Evolutionary conservation across 2,888 invertebrate species (phyloP).

Genomic region (Isotomurus palustris): DNA sequence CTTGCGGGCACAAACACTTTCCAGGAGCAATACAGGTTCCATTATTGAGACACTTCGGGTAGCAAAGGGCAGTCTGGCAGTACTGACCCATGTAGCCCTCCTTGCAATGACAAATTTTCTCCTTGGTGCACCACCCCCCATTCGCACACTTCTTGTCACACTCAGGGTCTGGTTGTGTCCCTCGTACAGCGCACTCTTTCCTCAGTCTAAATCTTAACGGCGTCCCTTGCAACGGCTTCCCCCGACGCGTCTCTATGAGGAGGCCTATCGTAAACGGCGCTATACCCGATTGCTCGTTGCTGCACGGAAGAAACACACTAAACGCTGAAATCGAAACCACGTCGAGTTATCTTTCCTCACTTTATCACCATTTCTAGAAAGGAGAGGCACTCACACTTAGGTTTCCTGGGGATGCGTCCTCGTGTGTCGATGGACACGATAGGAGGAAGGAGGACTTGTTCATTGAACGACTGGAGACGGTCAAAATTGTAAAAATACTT

Average conservation of each 20-base stretch:
- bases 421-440: constrained; percentile 78
- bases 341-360: neutral
- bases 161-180: constrained; percentile 81
- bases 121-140: constrained; percentile 76
- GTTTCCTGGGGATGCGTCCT: constrained; percentile 77
- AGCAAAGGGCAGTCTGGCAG: constrained; percentile 82
- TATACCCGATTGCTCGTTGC: constrained; percentile 80
- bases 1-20: constrained; percentile 49
- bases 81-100: constrained; percentile 75
- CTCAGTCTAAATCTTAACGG: constrained; percentile 78
- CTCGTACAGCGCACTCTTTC: constrained; percentile 92
- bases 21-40: constrained; percentile 88
- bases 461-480: constrained; percentile 75
- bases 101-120: constrained; percentile 80
- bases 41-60: constrained; percentile 88
- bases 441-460: constrained; percentile 78
- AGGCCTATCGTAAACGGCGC: constrained; percentile 83
- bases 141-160: constrained; percentile 82
- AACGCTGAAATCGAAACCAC: constrained; percentile 61
- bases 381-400: constrained; percentile 63
- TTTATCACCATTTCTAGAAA: neutral
- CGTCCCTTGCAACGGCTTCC: constrained; percentile 76
- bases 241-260: constrained; percentile 73
- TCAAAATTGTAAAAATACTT: constrained; percentile 74
- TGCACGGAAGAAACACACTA: constrained; percentile 79